Evolutionary conservation across 92 coral and sea anemone genomes (phyloP).

Genomic region (Porites cylindrica): DNA sequence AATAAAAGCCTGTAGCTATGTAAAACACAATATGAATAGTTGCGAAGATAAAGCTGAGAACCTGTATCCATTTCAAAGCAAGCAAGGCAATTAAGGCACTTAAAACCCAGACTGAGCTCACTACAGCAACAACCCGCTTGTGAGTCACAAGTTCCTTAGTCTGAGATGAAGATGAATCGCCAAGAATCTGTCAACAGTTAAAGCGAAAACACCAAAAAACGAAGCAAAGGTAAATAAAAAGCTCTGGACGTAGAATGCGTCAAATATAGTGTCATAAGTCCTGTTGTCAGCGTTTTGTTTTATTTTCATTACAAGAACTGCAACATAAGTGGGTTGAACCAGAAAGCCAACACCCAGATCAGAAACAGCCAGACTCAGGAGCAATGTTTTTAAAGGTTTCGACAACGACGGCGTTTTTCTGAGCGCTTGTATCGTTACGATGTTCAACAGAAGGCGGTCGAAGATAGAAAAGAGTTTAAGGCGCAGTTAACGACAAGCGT

Average conservation of each 20-base stretch:
- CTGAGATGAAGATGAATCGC: constrained; percentile 18
- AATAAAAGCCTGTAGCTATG: background rate
- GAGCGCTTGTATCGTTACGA: background rate
- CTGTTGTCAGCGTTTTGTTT: background rate
- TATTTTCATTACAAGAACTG: background rate
- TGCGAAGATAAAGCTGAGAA: background rate
- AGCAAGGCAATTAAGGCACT: background rate
- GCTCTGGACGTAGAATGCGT: background rate
- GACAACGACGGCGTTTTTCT: background rate
- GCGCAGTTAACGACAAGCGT: background rate
- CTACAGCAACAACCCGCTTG: constrained; percentile 11
- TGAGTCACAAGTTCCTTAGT: constrained; percentile 21
- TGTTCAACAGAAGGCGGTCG: background rate
- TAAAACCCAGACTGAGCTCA: constrained; percentile 5
- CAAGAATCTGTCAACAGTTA: background rate
- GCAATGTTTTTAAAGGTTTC: background rate
- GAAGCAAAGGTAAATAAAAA: background rate
- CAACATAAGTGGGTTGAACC: background rate
- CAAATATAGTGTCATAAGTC: too few relatives aligned
- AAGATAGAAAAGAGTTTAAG: background rate
- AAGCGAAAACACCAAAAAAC: background rate
- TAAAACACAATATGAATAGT: background rate
- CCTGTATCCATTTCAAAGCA: background rate
- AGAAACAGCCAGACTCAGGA: background rate
- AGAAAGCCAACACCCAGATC: background rate